Conservation (phyloP, 2,113 vertebrate species). For the Delphinapterus leucas region DNA sequence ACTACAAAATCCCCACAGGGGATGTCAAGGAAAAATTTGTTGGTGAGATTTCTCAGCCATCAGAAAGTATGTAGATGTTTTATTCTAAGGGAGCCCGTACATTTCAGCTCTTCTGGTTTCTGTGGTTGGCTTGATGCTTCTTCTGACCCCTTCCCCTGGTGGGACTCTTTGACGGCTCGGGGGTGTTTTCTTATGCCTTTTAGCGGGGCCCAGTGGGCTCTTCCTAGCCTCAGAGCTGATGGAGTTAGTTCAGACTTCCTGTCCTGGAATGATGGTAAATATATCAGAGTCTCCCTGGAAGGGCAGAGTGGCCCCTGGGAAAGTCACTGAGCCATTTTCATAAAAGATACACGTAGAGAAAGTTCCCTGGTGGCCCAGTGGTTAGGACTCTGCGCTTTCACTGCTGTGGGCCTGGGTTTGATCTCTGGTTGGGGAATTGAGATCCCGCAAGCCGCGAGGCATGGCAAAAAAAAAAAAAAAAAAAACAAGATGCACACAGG, state of each 20-base stretch:
- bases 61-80: neutral
- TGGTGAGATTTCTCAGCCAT: constrained; percentile 82
- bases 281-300: fast-evolving
- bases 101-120: neutral
- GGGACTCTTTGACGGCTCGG: neutral
- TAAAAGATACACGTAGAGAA: neutral
- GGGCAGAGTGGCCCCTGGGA: neutral
- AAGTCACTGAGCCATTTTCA: neutral
- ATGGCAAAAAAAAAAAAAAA: neutral
- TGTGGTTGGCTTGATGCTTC: neutral
- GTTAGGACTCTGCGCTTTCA: neutral
- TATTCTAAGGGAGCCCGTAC: neutral
- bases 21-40: constrained; percentile 87
- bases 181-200: neutral
- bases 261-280: neutral
- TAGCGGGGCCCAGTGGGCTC: fast-evolving
- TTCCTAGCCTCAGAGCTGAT: neutral
- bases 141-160: neutral
- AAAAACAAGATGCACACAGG: neutral
- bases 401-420: neutral
- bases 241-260: no score
- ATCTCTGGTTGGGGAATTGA: neutral
- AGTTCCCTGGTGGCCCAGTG: neutral
- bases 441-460: neutral
- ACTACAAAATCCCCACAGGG: constrained; percentile 90